Base-by-base conservation (phyloP, 2,888 invertebrate species). In the Seira ritae region DNA sequence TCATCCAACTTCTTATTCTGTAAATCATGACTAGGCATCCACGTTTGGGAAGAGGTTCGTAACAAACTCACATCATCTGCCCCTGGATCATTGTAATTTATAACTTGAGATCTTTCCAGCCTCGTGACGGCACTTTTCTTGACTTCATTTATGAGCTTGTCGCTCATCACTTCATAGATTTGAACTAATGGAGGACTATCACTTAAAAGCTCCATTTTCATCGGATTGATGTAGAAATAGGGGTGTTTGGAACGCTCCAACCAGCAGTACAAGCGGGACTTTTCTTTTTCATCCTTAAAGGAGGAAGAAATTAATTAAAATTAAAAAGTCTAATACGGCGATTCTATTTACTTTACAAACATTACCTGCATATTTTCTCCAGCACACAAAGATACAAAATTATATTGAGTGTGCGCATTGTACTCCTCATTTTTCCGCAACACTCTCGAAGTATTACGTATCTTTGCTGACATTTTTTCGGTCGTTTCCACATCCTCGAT, bases 291-390 rank as follows among this genome's bases (percentile, higher is more conserved):
- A 0, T 78, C 66, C 84, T 87, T 31, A 66, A 70, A 65, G n/a
- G n/a, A n/a, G n/a, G n/a, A n/a, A n/a, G n/a, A n/a, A n/a, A n/a
- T n/a, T n/a, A n/a, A n/a, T n/a, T n/a, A n/a, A n/a, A n/a, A n/a
- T n/a, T n/a, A n/a, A n/a, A n/a, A n/a, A n/a, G n/a, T n/a, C n/a
- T n/a, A n/a, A n/a, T n/a, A n/a, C n/a, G n/a, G n/a, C n/a, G n/a
- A n/a, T n/a, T n/a, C n/a, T 23, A 66, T 65, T 42, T 17, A 22
- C 24, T 50, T 71, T 10, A 55, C 20, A 31, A 50, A 42, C 15
- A n/a, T 37, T 22, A 85, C 85, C 72, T 84, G 77, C n/a, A 78
- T 46, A 78, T 73, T 80, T 68, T 80, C 80, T 1, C 85, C 85
- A 2, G 77, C 23, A 31, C 83, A 83, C 17, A 83, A 37, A 50